Conservation (phyloP, 2,888 invertebrate genomes). For the Agrochola circellaris region DNA sequence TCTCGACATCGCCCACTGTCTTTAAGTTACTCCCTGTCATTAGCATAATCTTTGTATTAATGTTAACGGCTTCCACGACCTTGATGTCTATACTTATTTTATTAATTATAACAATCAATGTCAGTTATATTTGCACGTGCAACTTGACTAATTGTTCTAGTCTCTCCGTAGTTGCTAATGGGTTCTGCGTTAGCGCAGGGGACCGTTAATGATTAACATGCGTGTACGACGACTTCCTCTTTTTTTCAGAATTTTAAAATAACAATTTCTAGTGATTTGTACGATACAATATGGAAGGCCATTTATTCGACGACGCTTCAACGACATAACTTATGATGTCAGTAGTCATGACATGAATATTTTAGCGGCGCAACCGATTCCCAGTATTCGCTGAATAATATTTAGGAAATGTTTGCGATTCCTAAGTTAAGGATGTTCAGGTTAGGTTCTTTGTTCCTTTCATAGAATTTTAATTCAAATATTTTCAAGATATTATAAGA, state of each 20-base stretch:
- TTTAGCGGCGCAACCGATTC: constrained; percentile 58
- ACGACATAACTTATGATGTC: constrained; percentile 67
- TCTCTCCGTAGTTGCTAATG: constrained; percentile 29
- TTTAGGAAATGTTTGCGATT: constrained; percentile 59
- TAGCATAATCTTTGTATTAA: constrained; percentile 82
- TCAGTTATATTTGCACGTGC: constrained; percentile 55
- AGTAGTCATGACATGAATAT: constrained; percentile 66
- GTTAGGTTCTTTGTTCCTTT: constrained; percentile 29
- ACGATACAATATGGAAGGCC: constrained; percentile 52
- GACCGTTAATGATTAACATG: constrained; percentile 52
- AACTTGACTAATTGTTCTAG: constrained; percentile 21
- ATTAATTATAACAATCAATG: constrained; percentile 67
- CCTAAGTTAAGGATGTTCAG: constrained; percentile 25
- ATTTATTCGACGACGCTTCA: constrained; percentile 58
- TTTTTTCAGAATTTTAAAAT: constrained; percentile 50
- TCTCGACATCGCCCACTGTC: constrained; percentile 78
- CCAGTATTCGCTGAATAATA: constrained; percentile 50
- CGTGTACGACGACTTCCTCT: constrained; percentile 37
- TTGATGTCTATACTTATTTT: constrained; percentile 75
- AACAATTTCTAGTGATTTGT: constrained; percentile 47
- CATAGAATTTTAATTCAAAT: not conserved
- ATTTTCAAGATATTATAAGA: not conserved
- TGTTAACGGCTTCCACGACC: constrained; percentile 81
- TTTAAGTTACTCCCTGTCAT: constrained; percentile 74
- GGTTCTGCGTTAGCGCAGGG: constrained; percentile 15